phyloP scores from a whole-genome alignment of 2,797 vertebrate genomes.

The Oreortyx pictus region DNA sequence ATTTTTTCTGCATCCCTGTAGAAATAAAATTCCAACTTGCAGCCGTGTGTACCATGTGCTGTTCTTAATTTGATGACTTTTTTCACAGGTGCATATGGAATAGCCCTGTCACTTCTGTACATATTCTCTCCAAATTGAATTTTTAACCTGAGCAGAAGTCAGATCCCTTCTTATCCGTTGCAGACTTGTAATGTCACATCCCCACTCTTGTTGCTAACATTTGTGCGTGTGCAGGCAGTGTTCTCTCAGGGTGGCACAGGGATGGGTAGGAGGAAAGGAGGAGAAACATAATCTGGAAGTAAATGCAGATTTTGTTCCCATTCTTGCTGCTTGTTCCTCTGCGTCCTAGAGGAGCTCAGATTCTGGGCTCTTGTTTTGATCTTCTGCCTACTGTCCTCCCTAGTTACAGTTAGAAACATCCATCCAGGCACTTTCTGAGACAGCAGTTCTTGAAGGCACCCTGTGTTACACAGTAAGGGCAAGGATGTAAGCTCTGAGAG shows the following conservation, averaged over 20 bases:
- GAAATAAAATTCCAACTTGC: slow-evolving; percentile 28
- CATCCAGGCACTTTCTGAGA: rapidly evolving
- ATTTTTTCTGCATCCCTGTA: slow-evolving; percentile 32
- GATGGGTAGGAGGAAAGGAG: slow-evolving; percentile 3
- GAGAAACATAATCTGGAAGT: neutral
- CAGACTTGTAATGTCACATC: neutral
- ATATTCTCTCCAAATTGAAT: neutral
- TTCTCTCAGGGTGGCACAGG: neutral
- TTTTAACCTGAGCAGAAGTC: neutral
- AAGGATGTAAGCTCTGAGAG: neutral
- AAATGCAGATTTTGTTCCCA: neutral
- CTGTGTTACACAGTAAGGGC: neutral
- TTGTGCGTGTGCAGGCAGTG: neutral
- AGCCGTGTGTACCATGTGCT: neutral
- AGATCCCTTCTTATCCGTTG: neutral
- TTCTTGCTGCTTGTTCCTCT: neutral
- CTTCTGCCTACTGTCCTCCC: neutral
- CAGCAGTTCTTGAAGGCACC: neutral
- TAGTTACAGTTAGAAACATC: neutral
- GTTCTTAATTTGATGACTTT: slow-evolving; percentile 10
- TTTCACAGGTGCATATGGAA: neutral
- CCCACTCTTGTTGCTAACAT: neutral
- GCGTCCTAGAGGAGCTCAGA: neutral
- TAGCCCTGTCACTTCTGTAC: neutral
- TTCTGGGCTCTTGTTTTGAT: neutral